phyloP scores from a whole-genome alignment of 37 sponge, comb jelly and placozoan species.

The Diacarnus erythraeanus region DNA sequence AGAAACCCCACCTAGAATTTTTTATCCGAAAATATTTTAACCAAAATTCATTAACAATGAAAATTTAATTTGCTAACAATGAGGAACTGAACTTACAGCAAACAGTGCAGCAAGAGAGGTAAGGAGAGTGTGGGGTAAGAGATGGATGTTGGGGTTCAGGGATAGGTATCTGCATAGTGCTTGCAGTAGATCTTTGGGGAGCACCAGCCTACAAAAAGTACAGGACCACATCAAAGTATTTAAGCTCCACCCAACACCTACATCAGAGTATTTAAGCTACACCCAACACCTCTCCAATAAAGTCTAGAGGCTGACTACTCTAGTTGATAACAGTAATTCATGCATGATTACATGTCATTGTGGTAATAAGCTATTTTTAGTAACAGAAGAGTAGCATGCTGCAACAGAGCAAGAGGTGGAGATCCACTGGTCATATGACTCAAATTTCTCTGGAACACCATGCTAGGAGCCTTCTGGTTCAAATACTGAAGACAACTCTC shows the following conservation, averaged over 20 bases:
- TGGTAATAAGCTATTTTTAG: not conserved
- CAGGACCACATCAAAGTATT: not conserved
- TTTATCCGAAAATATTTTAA: no score
- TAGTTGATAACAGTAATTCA: not conserved
- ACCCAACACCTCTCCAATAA: not conserved
- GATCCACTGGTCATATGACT: not conserved
- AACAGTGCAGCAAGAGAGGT: constrained; percentile 30
- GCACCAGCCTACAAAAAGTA: not conserved
- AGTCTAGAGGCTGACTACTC: not conserved
- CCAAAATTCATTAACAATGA: no score
- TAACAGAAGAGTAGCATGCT: constrained; percentile 4
- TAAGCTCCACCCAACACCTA: no score
- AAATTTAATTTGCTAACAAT: no score
- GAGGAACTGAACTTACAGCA: constrained; percentile 60
- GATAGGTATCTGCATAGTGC: constrained; percentile 30
- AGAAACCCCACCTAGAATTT: no score
- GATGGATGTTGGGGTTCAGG: constrained; percentile 47
- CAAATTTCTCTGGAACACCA: not conserved
- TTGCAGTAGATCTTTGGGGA: constrained; percentile 9
- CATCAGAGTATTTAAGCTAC: not conserved
- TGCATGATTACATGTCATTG: not conserved
- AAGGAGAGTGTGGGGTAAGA: constrained; percentile 45
- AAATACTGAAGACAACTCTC: constrained; percentile 29
- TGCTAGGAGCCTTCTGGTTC: constrained; percentile 9
- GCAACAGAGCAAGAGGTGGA: not conserved